Percentiles rank a stretch among this genome's conserved stretches.
Evolutionary conservation across 2,113 vertebrate species (phyloP).

Genomic region (Orcinus orca): DNA sequence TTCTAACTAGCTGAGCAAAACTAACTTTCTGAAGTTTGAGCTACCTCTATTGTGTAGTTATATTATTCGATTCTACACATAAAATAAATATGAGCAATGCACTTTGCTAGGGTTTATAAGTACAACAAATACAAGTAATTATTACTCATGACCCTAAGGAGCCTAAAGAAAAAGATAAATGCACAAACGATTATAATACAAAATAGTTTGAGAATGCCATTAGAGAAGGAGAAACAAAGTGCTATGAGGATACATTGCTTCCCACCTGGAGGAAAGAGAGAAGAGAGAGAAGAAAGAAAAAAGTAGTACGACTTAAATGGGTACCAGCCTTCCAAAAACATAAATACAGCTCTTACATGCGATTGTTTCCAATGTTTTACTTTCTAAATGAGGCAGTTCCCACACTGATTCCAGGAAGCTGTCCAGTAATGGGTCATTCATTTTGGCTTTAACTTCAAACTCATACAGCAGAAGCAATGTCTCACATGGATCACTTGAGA

Average conservation of each 20-base stretch:
- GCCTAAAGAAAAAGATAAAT: constrained; percentile 36
- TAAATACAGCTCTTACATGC: constrained; percentile 84
- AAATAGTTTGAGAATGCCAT: constrained; percentile 35
- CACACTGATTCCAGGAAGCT: constrained; percentile 88
- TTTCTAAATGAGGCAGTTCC: constrained; percentile 87
- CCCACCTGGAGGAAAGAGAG: not conserved
- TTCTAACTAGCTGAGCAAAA: constrained; percentile 45
- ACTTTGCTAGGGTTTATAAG: constrained; percentile 23
- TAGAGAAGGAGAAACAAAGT: constrained; percentile 25
- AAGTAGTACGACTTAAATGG: constrained; percentile 16
- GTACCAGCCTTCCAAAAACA: constrained; percentile 13
- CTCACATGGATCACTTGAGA: constrained; percentile 86
- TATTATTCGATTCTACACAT: constrained; percentile 24
- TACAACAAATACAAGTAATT: constrained; percentile 15
- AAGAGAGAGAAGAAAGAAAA: constrained; percentile 6
- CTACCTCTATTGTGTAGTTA: not conserved
- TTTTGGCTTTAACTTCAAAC: constrained; percentile 92
- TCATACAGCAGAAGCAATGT: constrained; percentile 92
- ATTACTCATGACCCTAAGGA: constrained; percentile 7
- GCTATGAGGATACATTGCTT: not conserved
- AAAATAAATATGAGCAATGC: constrained; percentile 30
- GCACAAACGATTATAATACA: constrained; percentile 5
- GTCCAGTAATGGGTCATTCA: constrained; percentile 88
- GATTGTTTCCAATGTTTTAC: constrained; percentile 90
- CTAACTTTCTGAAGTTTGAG: constrained; percentile 27